Percentiles rank a stretch among this genome's conserved stretches.
phyloP scores from a whole-genome alignment of 2,888 invertebrate species.

The Campoplex capitator region DNA sequence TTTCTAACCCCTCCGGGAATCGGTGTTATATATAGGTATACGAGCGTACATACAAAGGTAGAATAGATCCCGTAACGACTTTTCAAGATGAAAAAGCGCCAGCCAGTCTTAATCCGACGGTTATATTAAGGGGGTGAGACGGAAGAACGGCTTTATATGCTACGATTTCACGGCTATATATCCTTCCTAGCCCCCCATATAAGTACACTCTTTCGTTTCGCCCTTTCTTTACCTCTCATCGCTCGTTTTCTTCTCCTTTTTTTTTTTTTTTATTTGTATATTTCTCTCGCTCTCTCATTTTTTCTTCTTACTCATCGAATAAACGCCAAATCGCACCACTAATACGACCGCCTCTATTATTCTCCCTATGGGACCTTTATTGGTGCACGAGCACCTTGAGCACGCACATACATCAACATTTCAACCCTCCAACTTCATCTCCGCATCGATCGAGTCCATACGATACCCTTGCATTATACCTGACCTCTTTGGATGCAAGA shows the following conservation, averaged over 20 bases:
- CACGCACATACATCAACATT: slow-evolving; percentile 64
- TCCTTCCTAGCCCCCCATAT: slow-evolving; percentile 57
- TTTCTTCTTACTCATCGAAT: slow-evolving; percentile 45
- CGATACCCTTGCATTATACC: slow-evolving; percentile 59
- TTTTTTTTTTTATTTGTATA: slow-evolving; percentile 23
- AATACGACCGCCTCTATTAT: slow-evolving; percentile 38
- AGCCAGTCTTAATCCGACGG: slow-evolving; percentile 75
- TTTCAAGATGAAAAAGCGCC: slow-evolving; percentile 69
- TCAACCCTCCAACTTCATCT: slow-evolving; percentile 62
- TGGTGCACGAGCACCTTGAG: slow-evolving; percentile 17
- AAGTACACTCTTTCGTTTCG: slow-evolving; percentile 57
- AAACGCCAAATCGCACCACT: slow-evolving; percentile 51
- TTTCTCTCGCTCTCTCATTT: slow-evolving; percentile 39
- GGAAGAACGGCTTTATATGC: slow-evolving; percentile 68
- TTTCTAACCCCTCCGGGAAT: slow-evolving; percentile 30
- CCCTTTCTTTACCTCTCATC: slow-evolving; percentile 65
- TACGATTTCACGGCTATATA: slow-evolving; percentile 73
- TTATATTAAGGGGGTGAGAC: slow-evolving; percentile 63
- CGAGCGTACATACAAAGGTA: background rate
- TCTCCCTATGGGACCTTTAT: slow-evolving; percentile 12
- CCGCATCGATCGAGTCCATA: slow-evolving; percentile 45
- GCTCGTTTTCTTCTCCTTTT: slow-evolving; percentile 30
- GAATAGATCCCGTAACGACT: slow-evolving; percentile 73
- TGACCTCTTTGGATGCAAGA: slow-evolving; percentile 16
- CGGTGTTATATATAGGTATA: slow-evolving; percentile 7